Evolutionary conservation across 2,888 invertebrate genomes (phyloP).

Genomic region (Aphidius colemani): DNA sequence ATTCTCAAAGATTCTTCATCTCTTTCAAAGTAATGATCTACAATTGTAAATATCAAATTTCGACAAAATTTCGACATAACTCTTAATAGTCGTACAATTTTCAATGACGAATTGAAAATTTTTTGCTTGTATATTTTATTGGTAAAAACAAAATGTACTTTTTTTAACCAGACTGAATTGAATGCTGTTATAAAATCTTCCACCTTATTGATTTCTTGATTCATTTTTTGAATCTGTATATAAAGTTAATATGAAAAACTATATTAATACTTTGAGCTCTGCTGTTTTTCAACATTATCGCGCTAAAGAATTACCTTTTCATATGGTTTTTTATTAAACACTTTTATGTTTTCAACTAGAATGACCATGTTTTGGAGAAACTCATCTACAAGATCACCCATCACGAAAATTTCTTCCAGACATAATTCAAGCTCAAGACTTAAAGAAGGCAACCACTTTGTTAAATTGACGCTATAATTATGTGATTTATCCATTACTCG

Average conservation of each 20-base stretch:
- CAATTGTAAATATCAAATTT: constrained; percentile 13
- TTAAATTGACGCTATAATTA: constrained; percentile 48
- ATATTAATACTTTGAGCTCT: background rate
- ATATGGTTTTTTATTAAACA: constrained; percentile 35
- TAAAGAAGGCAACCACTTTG: constrained; percentile 49
- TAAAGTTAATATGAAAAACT: background rate
- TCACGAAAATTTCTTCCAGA: constrained; percentile 40
- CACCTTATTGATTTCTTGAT: constrained; percentile 12
- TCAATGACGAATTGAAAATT: constrained; percentile 10
- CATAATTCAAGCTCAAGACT: constrained; percentile 45
- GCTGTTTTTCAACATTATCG: background rate
- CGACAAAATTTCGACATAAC: constrained; percentile 14
- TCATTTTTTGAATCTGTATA: background rate
- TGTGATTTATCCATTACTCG: constrained; percentile 19
- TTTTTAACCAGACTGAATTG: constrained; percentile 5
- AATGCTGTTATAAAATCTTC: constrained; percentile 11
- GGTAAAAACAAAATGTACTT: background rate
- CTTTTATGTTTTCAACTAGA: constrained; percentile 37
- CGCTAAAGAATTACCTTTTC: constrained; percentile 36
- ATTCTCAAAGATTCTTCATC: constrained; percentile 13
- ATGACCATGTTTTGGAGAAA: constrained; percentile 42
- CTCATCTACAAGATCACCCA: constrained; percentile 42
- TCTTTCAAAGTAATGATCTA: constrained; percentile 12
- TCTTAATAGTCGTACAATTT: constrained; percentile 16
- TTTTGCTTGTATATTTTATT: constrained; percentile 18